These are phyloP conservation scores for Cydia splendana DNA, from an alignment of 1,140 invertebrate genomes.

Conservation along the genomic window DNA sequence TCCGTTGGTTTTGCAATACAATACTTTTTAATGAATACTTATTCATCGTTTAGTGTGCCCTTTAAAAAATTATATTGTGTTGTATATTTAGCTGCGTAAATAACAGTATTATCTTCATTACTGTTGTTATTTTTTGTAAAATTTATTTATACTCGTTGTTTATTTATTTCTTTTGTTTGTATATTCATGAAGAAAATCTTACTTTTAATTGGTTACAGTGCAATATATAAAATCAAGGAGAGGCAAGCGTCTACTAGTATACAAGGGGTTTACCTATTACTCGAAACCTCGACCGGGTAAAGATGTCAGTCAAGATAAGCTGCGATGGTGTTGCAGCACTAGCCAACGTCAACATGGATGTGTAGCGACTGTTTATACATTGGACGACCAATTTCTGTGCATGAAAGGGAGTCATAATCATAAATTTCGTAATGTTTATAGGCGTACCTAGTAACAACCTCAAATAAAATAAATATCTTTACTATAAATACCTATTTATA, in stretches of 20 bases:
- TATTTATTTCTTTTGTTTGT: too few relatives aligned
- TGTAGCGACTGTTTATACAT: slow-evolving; percentile 42
- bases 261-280: slow-evolving; percentile 44
- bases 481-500: too few relatives aligned
- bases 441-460: not conserved
- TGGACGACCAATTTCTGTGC: slow-evolving; percentile 43
- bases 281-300: not conserved
- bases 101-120: too few relatives aligned
- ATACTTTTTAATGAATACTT: too few relatives aligned
- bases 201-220: not conserved
- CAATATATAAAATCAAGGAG: not conserved
- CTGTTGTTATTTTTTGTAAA: too few relatives aligned
- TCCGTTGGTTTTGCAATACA: too few relatives aligned
- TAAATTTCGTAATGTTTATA: not conserved
- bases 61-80: too few relatives aligned
- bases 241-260: slow-evolving; percentile 39
- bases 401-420: slow-evolving; percentile 51
- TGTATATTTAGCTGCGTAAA: too few relatives aligned
- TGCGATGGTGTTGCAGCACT: slow-evolving; percentile 53
- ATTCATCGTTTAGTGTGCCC: too few relatives aligned
- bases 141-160: too few relatives aligned
- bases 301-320: slow-evolving; percentile 33
- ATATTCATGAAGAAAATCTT: too few relatives aligned
- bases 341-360: slow-evolving; percentile 47
- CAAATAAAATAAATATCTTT: too few relatives aligned